A percentile compares a stretch with the other conserved stretches of the same genome.
Evolutionary conservation across 1,140 invertebrate species (phyloP).

Genomic region (Cotesia chilonis): DNA sequence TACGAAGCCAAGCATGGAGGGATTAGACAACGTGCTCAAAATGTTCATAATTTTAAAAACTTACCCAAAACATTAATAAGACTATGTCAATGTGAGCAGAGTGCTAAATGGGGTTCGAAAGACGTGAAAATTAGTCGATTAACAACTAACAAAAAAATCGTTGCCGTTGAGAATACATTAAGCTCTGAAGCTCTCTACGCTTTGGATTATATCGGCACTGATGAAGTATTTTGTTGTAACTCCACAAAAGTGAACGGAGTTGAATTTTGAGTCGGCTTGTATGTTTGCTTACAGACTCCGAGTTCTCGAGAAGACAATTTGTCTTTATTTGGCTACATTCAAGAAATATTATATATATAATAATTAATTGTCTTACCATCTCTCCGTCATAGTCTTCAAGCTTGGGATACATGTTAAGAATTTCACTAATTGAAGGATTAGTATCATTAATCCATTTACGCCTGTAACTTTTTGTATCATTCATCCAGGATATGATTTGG

Average conservation of each 20-base stretch:
- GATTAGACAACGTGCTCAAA: conserved; percentile 29
- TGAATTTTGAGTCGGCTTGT: background rate
- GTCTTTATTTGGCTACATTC: conserved; percentile 35
- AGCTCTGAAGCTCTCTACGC: background rate
- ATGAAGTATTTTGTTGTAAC: background rate
- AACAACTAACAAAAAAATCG: background rate
- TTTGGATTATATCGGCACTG: background rate
- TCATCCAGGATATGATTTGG: too few species aligned
- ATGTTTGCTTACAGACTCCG: conserved; percentile 30
- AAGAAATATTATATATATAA: too few species aligned
- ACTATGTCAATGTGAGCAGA: background rate
- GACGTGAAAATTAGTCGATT: conserved; percentile 3
- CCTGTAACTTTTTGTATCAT: too few species aligned
- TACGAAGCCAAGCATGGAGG: conserved; percentile 39
- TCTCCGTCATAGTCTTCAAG: too few species aligned
- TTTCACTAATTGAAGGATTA: too few species aligned
- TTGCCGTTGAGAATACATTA: conserved; percentile 10
- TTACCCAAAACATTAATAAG: conserved; percentile 15
- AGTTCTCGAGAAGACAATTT: conserved; percentile 28
- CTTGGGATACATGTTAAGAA: too few species aligned
- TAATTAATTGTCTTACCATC: too few species aligned
- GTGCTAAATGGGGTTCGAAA: background rate
- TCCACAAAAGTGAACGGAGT: conserved; percentile 1
- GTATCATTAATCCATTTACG: too few species aligned
- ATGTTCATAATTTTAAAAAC: conserved; percentile 8